Evolutionary conservation across 2,797 vertebrate species (phyloP), one percentile per base, ranked within the genome.

Genomic region (Lepilemur septentrionalis): DNA sequence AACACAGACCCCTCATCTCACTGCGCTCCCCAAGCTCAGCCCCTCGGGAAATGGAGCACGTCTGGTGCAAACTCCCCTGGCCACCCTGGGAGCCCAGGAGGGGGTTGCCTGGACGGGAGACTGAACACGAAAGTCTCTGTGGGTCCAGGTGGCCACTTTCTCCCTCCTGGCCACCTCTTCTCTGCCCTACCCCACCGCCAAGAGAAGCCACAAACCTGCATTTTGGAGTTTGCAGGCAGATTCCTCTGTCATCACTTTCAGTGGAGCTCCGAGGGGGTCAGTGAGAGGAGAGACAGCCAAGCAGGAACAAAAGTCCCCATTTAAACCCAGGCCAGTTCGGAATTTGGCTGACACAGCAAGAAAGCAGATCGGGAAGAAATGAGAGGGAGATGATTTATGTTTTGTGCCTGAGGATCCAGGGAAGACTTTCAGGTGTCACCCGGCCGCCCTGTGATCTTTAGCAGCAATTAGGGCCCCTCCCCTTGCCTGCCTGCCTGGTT

Each of bases 331-430:
- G 94, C 94, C 87, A 3, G 41, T 86, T 93, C 1, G 0, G 87
- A 88, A 92, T 94, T 88, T 57, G 67, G 97, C 96, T 96, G 98
- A 98, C 95, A 94, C 5, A 75, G 1, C 95, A 96, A 98, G 97
- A 97, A 98, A 97, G 94, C 97, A 94, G 98, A 98, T 98, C 98
- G 98, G 98, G 93, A 97, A 97, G 98, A 98, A 98, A 97, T 75
- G 94, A 97, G 94, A 97, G 23, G 87, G 89, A 84, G 91, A 12
- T 98, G 98, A 98, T 98, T 98, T 98, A 98, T 98, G 98, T 97
- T 98, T 98, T 89, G 65, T 96, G 98, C 98, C 98, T 93, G 89
- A 97, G 94, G 91, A 97, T 18, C 92, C 83, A 97, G 14, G 4
- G 96, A 98, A 97, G 97, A 92, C 97, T 98, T 98, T 97, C 78